phyloP scores from a whole-genome alignment of 1,140 invertebrate species.

The Mycetomoellerius zeteki region DNA sequence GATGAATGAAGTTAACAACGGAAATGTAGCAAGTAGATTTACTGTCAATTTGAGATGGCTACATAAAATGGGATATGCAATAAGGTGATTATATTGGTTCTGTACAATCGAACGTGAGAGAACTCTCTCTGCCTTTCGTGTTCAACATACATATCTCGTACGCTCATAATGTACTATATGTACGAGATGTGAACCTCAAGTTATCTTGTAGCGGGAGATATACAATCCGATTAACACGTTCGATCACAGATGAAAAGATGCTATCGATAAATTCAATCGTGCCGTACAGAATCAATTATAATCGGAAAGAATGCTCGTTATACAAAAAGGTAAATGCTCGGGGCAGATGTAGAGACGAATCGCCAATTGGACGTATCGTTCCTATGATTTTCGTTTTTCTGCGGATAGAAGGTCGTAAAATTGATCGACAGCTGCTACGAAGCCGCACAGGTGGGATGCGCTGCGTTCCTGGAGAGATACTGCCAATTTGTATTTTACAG shows the following conservation, averaged over 20 bases:
- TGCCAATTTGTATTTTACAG: conserved; percentile 67
- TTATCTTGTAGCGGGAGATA: conserved; percentile 47
- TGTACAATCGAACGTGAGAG: background rate
- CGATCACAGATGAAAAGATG: conserved; percentile 38
- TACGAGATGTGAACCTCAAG: conserved; percentile 37
- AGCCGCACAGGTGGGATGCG: conserved; percentile 63
- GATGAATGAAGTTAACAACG: conserved; percentile 25
- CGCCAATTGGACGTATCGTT: conserved; percentile 17
- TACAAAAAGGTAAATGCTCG: background rate
- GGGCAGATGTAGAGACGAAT: conserved; percentile 42
- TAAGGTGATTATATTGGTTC: background rate
- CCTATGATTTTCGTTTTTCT: conserved; percentile 38
- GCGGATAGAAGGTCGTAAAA: conserved; percentile 32
- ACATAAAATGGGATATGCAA: background rate
- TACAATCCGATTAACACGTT: conserved; percentile 11
- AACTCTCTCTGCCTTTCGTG: background rate
- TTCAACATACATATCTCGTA: conserved; percentile 16
- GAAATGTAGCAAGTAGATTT: conserved; percentile 37
- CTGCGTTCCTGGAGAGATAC: conserved; percentile 1
- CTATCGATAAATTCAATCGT: conserved; percentile 57
- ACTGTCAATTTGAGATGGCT: conserved; percentile 1
- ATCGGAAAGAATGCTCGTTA: conserved; percentile 27
- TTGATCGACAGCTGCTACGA: conserved; percentile 65
- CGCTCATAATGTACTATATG: background rate
- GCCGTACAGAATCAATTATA: conserved; percentile 58